Base-by-base conservation (phyloP, 2,113 vertebrate species). In the Lagopus leucura region DNA sequence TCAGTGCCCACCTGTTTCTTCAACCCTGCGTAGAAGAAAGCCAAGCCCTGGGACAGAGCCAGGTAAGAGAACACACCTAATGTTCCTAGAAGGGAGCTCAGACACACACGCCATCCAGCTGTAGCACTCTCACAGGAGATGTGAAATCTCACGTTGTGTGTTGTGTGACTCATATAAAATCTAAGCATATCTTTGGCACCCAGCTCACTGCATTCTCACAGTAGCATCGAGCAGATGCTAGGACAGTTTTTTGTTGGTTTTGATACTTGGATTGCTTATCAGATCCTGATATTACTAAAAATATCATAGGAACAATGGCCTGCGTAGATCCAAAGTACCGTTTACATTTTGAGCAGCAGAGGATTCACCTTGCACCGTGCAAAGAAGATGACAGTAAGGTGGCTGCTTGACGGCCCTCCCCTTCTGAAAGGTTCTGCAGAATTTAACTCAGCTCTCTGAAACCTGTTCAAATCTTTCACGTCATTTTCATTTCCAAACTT, bases 11-110 rank as follows among this genome's bases (percentile, higher is more conserved):
- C 82, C 83, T 73, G 63, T 45, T 89, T 30, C 84, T 88, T 63
- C 27, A 36, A 36, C 80, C 77, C 50, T 38, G 1, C 22, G 1
- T 84, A 92, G 93, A 91, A 55, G 82, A 85, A 80, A 77, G 71
- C 80, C 95, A 86, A 67, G 40, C n/a, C 63, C 0, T 85, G 95
- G 92, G 87, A 50, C 80, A 87, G 42, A 65, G 88, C 82, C 95
- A 95, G 95, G 97, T 97, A 57, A 81, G 80, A 81, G 61, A 86
- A 58, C 15, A 42, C 66, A 93, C 54, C 63, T 86, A 15, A 69
- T 24, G 61, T 45, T 75, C 76, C 54, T 45, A 36, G 52, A 52
- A 78, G 43, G 65, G 48, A 55, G 40, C 72, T 64, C 21, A 81
- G 76, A 32, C 54, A 1, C 8, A 6, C 3, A 4, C 8, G 3